A percentile compares a stretch with the other conserved stretches of the same genome.
Evolutionary conservation across 2,888 invertebrate genomes (phyloP).

Genomic region (Deilephila porcellus): DNA sequence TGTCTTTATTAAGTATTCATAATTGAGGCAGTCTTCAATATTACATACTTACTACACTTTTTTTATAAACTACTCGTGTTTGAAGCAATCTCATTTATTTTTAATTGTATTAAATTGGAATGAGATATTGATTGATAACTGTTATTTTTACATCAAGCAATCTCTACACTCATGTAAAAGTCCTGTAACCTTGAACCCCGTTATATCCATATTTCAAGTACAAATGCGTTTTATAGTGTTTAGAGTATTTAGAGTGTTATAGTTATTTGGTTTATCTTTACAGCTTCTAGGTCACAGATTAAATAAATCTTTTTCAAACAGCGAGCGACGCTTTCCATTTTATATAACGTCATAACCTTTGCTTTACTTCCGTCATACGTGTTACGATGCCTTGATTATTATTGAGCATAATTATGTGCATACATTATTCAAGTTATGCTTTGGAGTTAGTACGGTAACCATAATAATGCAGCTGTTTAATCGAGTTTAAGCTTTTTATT

Average conservation of each 20-base stretch:
- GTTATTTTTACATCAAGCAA: neutral
- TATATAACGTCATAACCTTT: constrained; percentile 2
- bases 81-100: too few relatives aligned
- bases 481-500: too few relatives aligned
- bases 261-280: constrained; percentile 14
- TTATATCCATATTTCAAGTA: constrained; percentile 13
- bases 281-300: constrained; percentile 14
- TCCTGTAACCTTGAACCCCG: neutral
- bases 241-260: neutral
- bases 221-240: constrained; percentile 5
- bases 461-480: too few relatives aligned
- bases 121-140: too few relatives aligned
- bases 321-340: constrained; percentile 7
- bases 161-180: neutral
- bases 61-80: too few relatives aligned
- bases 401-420: too few relatives aligned
- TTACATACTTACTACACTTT: too few relatives aligned
- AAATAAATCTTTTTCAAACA: constrained; percentile 24
- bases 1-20: too few relatives aligned
- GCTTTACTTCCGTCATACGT: constrained; percentile 5
- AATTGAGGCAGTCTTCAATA: too few relatives aligned
- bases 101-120: too few relatives aligned
- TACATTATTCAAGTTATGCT: too few relatives aligned
- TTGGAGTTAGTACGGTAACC: too few relatives aligned
- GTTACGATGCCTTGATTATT: neutral